Conservation (phyloP, 2,888 invertebrate genomes). For the Yponomeuta plumbellus region DNA sequence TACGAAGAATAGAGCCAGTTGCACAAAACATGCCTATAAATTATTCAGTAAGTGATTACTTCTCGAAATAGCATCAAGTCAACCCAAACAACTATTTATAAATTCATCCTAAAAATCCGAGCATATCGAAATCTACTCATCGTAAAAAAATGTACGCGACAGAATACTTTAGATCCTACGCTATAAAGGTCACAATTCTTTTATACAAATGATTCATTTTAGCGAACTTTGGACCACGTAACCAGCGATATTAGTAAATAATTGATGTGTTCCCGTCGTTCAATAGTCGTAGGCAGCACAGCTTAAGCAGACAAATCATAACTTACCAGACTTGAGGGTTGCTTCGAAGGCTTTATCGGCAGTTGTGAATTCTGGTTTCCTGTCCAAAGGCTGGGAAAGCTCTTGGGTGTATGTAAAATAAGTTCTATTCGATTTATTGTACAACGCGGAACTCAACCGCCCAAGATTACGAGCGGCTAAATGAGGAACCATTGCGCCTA, state of each 20-base stretch:
- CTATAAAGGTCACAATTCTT: neutral
- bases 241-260: constrained; percentile 4
- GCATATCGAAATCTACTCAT: neutral
- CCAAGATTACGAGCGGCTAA: constrained; percentile 51
- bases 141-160: neutral
- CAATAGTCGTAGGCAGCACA: neutral
- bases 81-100: neutral
- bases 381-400: constrained; percentile 85
- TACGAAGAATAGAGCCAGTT: neutral
- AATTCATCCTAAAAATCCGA: neutral
- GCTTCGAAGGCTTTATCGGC: constrained; percentile 87
- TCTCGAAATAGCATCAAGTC: neutral
- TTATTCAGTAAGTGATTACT: neutral
- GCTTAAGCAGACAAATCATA: neutral
- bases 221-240: constrained; percentile 13
- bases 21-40: neutral
- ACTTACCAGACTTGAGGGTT: constrained; percentile 86
- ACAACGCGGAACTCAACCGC: constrained; percentile 49
- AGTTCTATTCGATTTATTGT: constrained; percentile 62
- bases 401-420: constrained; percentile 89
- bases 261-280: constrained; percentile 7
- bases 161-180: neutral
- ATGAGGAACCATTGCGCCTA: constrained; percentile 56
- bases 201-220: neutral
- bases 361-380: constrained; percentile 82